Conservation (phyloP, 2,888 invertebrate species). For the Acronicta aceris region DNA sequence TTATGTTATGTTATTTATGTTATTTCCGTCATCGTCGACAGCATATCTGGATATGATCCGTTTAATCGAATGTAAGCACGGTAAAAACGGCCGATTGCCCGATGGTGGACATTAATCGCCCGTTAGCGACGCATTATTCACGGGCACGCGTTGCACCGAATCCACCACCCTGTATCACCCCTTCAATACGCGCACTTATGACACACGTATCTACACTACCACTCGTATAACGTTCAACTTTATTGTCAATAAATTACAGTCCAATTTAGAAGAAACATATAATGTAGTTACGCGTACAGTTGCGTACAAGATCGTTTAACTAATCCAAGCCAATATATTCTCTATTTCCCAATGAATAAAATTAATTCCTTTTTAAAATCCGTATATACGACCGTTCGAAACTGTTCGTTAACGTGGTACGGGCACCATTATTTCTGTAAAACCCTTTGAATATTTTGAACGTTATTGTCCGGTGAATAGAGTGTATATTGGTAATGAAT, state of each 20-base stretch:
- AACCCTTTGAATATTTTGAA: conserved; percentile 32
- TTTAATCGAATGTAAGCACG: conserved; percentile 61
- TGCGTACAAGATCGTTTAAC: conserved; percentile 73
- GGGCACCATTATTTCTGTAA: conserved; percentile 40
- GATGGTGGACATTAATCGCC: conserved; percentile 85
- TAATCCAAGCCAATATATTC: conserved; percentile 87
- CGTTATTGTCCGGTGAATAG: conserved; percentile 48
- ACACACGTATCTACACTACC: conserved; percentile 40
- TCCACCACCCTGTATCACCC: conserved; percentile 79
- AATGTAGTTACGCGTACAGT: conserved; percentile 46
- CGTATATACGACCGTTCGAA: conserved; percentile 75
- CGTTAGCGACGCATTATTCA: conserved; percentile 88
- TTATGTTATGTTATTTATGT: too few species aligned
- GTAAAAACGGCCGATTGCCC: conserved; percentile 75
- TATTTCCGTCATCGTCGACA: conserved; percentile 27
- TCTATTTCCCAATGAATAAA: conserved; percentile 86
- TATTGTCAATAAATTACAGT: conserved; percentile 18
- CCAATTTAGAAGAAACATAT: conserved; percentile 24
- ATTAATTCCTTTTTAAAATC: conserved; percentile 84
- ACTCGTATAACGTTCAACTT: conserved; percentile 48
- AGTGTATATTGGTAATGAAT: conserved; percentile 53
- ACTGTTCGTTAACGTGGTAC: conserved; percentile 57
- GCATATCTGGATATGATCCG: conserved; percentile 50
- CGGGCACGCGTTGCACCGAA: conserved; percentile 85
- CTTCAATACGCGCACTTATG: conserved; percentile 55